phyloP scores from a whole-genome alignment of 2,888 invertebrate genomes.

The Xanthostigma xanthostigma region DNA sequence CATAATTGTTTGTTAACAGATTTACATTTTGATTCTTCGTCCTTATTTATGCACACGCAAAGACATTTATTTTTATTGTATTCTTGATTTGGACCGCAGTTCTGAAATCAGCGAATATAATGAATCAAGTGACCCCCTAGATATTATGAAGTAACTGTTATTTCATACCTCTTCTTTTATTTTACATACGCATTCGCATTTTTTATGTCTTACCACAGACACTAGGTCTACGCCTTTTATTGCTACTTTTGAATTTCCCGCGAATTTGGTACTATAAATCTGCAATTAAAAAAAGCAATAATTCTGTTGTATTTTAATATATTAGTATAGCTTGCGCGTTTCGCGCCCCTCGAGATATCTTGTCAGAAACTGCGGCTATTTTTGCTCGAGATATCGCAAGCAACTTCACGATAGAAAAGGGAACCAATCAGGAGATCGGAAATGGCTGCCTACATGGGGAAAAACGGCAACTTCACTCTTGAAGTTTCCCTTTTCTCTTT shows the following conservation, averaged over 20 bases:
- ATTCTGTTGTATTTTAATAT: neutral
- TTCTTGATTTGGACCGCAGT: slow-evolving; percentile 41
- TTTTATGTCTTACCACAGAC: slow-evolving; percentile 40
- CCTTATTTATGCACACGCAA: neutral
- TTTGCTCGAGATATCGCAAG: too few relatives aligned
- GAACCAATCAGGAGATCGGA: too few relatives aligned
- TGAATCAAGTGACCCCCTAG: neutral
- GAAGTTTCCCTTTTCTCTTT: too few relatives aligned
- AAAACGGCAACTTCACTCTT: too few relatives aligned
- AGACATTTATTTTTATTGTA: slow-evolving; percentile 24
- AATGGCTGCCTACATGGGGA: too few relatives aligned
- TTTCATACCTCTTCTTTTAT: slow-evolving; percentile 35
- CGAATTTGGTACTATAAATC: too few relatives aligned
- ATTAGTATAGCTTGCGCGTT: too few relatives aligned
- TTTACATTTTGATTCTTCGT: neutral
- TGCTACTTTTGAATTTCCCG: too few relatives aligned
- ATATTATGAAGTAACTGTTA: neutral
- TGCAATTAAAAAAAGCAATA: neutral
- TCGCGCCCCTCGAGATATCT: too few relatives aligned
- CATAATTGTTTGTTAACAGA: neutral
- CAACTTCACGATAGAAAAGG: too few relatives aligned
- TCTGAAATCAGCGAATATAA: slow-evolving; percentile 24
- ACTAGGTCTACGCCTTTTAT: slow-evolving; percentile 30
- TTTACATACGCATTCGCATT: slow-evolving; percentile 45
- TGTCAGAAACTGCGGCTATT: too few relatives aligned